Percentiles rank a stretch among this genome's conserved stretches.
Conservation (phyloP, 2,888 invertebrate genomes). For the Lycaena phlaeas region DNA sequence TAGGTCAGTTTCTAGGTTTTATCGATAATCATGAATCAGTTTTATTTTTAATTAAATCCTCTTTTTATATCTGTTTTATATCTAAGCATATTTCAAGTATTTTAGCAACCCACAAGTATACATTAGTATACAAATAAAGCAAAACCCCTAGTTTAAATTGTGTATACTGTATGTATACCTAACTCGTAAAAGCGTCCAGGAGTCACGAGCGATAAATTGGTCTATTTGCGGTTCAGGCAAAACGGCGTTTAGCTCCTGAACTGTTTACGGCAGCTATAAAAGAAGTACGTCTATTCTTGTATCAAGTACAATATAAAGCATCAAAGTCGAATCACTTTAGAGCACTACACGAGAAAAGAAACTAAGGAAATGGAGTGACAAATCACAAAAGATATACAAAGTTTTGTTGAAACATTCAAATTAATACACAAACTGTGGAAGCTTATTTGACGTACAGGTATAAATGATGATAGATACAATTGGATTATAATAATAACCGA, state of each 20-base stretch:
- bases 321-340: background rate
- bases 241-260: slow-evolving; percentile 53
- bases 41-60: too few relatives aligned
- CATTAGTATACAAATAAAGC: slow-evolving; percentile 1
- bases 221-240: slow-evolving; percentile 50
- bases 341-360: background rate
- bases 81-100: too few relatives aligned
- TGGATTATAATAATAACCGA: too few relatives aligned
- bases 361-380: background rate
- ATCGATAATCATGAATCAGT: too few relatives aligned
- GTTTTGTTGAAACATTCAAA: too few relatives aligned
- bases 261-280: slow-evolving; percentile 49
- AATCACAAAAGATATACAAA: background rate
- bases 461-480: too few relatives aligned
- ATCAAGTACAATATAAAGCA: background rate
- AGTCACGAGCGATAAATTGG: slow-evolving; percentile 28
- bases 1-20: background rate
- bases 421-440: too few relatives aligned
- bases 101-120: too few relatives aligned
- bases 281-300: slow-evolving; percentile 30
- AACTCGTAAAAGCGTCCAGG: background rate
- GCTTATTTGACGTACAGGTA: too few relatives aligned
- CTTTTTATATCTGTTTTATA: too few relatives aligned
- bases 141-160: too few relatives aligned
- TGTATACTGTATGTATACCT: too few relatives aligned